These are phyloP conservation scores for Phataginus tricuspis DNA, from an alignment of 2,797 vertebrate species.

Conservation along the genomic window DNA sequence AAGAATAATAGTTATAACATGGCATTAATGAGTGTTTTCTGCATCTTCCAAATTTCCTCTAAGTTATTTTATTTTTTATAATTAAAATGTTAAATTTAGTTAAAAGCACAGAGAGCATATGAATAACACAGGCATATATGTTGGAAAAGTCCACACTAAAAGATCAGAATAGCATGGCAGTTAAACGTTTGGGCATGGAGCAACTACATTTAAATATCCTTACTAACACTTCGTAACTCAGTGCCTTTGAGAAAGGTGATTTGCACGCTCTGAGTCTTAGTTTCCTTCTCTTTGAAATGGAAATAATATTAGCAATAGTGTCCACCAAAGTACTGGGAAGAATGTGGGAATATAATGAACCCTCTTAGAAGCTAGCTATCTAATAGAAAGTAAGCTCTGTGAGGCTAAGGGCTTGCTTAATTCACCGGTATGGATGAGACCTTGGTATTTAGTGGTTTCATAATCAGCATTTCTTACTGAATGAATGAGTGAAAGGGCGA, in stretches of 20 bases:
- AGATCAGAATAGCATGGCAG: not conserved
- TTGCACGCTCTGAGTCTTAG: not conserved
- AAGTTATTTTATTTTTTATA: not conserved
- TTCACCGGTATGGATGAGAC: not conserved
- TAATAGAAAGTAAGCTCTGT: not conserved
- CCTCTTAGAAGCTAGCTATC: not conserved
- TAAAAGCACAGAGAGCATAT: not conserved
- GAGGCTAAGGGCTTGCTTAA: not conserved
- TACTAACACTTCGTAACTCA: not conserved
- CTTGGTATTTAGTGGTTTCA: not conserved
- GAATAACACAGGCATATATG: not conserved
- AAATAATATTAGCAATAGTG: not conserved
- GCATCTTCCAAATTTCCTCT: not conserved
- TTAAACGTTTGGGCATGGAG: rapidly evolving
- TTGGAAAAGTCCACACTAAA: not conserved
- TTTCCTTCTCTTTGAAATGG: not conserved
- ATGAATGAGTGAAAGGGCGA: not conserved
- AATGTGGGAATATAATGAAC: not conserved
- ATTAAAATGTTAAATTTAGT: not conserved
- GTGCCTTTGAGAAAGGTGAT: not conserved
- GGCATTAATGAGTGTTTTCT: not conserved
- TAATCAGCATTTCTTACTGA: not conserved
- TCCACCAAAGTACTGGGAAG: not conserved
- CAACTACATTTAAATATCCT: not conserved
- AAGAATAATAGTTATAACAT: not conserved